These are phyloP conservation scores for Steatornis caripensis DNA, from an alignment of 2,113 vertebrate genomes.

Conservation along the genomic window DNA sequence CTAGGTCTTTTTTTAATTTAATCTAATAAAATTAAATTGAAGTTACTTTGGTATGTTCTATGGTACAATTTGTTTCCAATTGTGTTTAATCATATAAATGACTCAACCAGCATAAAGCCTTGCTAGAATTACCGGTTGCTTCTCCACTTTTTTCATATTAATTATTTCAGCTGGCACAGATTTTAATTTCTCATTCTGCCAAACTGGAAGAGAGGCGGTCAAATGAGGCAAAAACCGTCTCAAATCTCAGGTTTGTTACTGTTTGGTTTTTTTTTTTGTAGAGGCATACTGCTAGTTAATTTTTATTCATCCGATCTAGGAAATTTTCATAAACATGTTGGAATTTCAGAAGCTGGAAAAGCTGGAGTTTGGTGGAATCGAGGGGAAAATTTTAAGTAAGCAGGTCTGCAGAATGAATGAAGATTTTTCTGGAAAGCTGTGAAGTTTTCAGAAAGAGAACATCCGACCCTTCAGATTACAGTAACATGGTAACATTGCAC, in stretches of 20 bases:
- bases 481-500: constrained; percentile 60
- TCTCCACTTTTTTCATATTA: neutral
- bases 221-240: neutral
- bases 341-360: constrained; percentile 84
- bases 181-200: neutral
- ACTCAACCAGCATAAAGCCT: neutral
- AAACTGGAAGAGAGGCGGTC: neutral
- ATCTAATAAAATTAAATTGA: neutral
- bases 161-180: neutral
- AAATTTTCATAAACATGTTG: constrained; percentile 72
- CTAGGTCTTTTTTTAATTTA: neutral
- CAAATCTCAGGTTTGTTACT: neutral
- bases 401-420: constrained; percentile 61
- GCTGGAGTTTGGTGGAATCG: constrained; percentile 75
- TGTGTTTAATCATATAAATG: neutral
- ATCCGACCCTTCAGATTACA: constrained; percentile 61
- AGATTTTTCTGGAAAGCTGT: constrained; percentile 74
- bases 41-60: neutral
- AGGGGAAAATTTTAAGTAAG: constrained; percentile 72
- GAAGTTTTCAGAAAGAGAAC: constrained; percentile 69
- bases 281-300: neutral
- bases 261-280: neutral
- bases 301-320: constrained; percentile 46
- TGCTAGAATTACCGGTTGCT: neutral
- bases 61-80: neutral